Base-by-base conservation (phyloP, 2,113 vertebrate species). In the Pteropus alecto region DNA sequence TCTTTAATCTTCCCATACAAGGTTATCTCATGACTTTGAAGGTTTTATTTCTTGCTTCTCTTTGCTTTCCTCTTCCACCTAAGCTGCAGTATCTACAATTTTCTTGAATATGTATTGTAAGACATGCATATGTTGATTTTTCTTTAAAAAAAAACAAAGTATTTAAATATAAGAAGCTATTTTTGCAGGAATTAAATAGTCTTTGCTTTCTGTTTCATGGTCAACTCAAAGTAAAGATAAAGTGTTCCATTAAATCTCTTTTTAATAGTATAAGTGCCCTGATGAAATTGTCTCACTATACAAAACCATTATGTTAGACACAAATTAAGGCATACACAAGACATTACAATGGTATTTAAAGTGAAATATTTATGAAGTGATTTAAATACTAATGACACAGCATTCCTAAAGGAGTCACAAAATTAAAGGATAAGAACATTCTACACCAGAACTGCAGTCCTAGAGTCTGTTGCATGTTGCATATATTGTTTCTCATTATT, bases 301-400 rank as follows among this genome's bases (percentile, higher is more conserved):
- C 97, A 98, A 98, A 98, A 98, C 96, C 98, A 98, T 98, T 98
- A 97, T 95, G 98, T 97, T 97, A 98, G 95, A 92, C 95, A 97
- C 93, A 98, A 98, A 98, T 98, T 98, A 98, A 98, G 96, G 90
- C 96, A 97, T 98, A 94, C 95, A 98, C 95, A 96, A 98, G 98
- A 97, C 48, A 81, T 97, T 98, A 98, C 97, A 93, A 92, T 3
- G 74, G 97, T 98, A 97, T 99, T 98, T 97, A 98, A 97, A 98
- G 94, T 98, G 98, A 98, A 98, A 98, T 98, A 99, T 98, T 98
- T 98, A 98, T 98, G 98, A 98, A 98, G 97, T 98, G 97, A 98
- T 98, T 98, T 98, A 98, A 98, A 99, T 98, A 98, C 98, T 98
- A 98, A 98, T 98, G 98, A 98, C 97, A 92, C 98, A 97, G 84